phyloP scores from a whole-genome alignment of 1,140 invertebrate genomes.

The Aphaenogaster floridana region DNA sequence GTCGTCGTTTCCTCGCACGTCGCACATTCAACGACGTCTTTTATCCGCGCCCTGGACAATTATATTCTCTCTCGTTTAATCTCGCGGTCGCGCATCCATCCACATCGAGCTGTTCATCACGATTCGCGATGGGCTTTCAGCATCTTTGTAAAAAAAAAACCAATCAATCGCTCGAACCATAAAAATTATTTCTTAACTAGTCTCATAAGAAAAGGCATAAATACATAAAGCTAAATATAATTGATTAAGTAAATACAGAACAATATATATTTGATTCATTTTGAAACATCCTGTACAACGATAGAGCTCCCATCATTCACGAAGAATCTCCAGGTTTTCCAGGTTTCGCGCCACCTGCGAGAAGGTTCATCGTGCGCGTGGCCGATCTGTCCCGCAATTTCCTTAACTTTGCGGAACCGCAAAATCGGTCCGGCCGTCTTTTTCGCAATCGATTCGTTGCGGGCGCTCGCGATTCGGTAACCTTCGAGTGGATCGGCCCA shows the following conservation, averaged over 20 bases:
- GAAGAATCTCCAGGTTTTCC: conserved; percentile 21
- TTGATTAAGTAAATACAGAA: background rate
- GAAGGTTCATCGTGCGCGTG: conserved; percentile 39
- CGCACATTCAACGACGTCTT: conserved; percentile 19
- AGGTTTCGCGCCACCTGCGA: background rate
- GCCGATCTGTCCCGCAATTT: conserved; percentile 74
- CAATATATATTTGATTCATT: conserved; percentile 11
- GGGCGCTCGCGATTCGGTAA: conserved; percentile 44
- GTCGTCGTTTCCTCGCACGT: conserved; percentile 26
- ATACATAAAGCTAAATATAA: background rate
- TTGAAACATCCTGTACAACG: background rate
- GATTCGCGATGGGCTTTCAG: background rate
- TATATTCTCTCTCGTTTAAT: conserved; percentile 13
- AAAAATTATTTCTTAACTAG: background rate
- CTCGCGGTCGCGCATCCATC: background rate
- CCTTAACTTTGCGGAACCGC: conserved; percentile 74
- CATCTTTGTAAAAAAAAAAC: conserved; percentile 7
- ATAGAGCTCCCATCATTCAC: background rate
- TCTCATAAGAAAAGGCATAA: background rate
- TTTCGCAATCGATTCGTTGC: conserved; percentile 56
- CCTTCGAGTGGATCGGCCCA: conserved; percentile 55
- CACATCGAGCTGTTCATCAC: background rate
- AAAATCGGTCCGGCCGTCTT: conserved; percentile 44
- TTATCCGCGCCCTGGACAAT: conserved; percentile 32
- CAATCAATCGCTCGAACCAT: background rate